These are phyloP conservation scores for Apteryx owenii DNA, from an alignment of 2,113 vertebrate species.

Conservation along the genomic window DNA sequence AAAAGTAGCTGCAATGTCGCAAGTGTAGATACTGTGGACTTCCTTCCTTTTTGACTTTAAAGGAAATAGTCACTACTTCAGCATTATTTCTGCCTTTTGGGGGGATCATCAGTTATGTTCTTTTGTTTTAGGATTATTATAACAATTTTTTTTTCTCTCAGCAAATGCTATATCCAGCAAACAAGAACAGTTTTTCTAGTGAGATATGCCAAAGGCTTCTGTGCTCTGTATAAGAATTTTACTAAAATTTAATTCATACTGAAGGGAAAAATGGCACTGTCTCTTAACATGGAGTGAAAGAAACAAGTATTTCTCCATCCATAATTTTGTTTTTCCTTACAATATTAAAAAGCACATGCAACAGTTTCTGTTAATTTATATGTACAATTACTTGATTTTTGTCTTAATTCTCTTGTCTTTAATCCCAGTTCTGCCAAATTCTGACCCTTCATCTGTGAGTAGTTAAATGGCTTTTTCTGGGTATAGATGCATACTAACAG, in stretches of 20 bases:
- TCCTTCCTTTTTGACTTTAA: not conserved
- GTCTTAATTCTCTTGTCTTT: not conserved
- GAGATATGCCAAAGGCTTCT: not conserved
- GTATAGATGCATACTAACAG: accelerated
- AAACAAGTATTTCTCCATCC: not conserved
- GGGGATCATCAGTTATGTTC: not conserved
- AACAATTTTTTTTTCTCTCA: not conserved
- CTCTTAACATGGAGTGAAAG: not conserved
- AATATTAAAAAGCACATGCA: not conserved
- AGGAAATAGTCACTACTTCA: not conserved
- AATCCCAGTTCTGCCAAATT: not conserved
- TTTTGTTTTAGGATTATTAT: not conserved
- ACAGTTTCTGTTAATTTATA: not conserved
- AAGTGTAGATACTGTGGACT: not conserved
- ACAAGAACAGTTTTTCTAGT: not conserved
- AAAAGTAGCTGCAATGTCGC: not conserved
- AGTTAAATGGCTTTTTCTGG: not conserved
- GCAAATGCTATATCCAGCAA: not conserved
- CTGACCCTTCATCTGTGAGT: not conserved
- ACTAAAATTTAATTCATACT: not conserved
- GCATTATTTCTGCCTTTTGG: not conserved
- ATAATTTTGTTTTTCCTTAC: not conserved
- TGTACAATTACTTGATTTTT: not conserved
- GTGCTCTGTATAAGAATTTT: not conserved
- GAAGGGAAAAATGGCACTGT: not conserved